Conservation (phyloP, 2,888 invertebrate genomes). For the Drosophila leonis region DNA sequence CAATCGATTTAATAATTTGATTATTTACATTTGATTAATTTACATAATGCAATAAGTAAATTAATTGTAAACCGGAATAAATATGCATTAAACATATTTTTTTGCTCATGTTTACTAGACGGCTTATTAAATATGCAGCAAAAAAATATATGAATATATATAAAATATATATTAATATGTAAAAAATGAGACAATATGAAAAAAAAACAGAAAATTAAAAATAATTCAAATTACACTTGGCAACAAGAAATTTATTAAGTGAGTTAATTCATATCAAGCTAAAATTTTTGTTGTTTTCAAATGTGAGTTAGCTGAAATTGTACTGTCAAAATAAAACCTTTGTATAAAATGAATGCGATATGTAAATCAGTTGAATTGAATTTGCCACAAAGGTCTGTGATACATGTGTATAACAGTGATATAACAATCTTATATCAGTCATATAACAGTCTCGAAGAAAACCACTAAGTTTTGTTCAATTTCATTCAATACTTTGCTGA, state of each 20-base stretch:
- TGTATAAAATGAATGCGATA: too few species aligned
- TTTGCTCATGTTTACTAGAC: constrained; percentile 6
- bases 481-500: too few species aligned
- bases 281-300: background rate
- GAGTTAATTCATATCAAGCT: background rate
- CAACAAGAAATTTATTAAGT: background rate
- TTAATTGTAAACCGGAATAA: constrained; percentile 6
- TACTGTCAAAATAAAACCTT: too few species aligned
- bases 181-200: background rate
- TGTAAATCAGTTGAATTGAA: too few species aligned
- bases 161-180: background rate
- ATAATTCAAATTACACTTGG: background rate
- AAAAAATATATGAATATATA: background rate
- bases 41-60: constrained; percentile 35
- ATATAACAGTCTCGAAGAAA: too few species aligned
- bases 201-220: background rate
- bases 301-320: too few species aligned
- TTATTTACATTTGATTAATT: constrained; percentile 11
- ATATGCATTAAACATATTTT: constrained; percentile 11
- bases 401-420: too few species aligned
- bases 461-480: too few species aligned
- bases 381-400: too few species aligned
- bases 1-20: constrained; percentile 2
- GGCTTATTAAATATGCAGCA: constrained; percentile 6
- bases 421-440: too few species aligned